Evolutionary conservation across 1,140 invertebrate genomes (phyloP), one percentile per base, ranked within the genome.

Genomic region (Agrypnia vestita): DNA sequence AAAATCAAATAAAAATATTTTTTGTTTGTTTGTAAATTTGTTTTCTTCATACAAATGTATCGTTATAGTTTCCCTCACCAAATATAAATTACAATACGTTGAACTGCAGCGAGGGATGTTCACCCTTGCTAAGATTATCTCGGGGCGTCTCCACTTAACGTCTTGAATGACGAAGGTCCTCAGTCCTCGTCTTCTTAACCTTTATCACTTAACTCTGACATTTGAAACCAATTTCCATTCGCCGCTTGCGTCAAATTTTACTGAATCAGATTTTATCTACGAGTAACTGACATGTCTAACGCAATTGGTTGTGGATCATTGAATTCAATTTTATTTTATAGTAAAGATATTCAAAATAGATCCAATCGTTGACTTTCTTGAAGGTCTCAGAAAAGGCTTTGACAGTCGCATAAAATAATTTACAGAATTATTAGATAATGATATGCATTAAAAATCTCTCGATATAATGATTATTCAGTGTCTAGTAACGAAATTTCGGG

Each of bases 171-270:
- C 17, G 35, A 56, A 59, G 59, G 55, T 59, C 43, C 12, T 61
- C 56, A 44, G 19, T 47, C 46, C 19, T 21, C 55, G 21, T 64
- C 76, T 62, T 35, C 46, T 62, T 62, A 43, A 61, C 77, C 77
- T 79, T 74, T 74, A 73, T 79, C 77, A 73, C 77, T 79, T 79
- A 79, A 46, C 51, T 47, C 76, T 79, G 77, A 79, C 77, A 73
- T 46, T 59, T 79, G 8, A 44, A 71, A 51, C n/a, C 43, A 51
- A 72, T 72, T 77, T 78, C 64, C 64, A 72, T 78, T 78, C 35
- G n/a, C 43, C 15, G 17, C n/a, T 51, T 53, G 59, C 17, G 75
- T 76, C 73, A 76, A 62, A 76, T 61, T 76, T 61, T 62, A 76
- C 46, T 13, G 59, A 62, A 62, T 76, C 73, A 76, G 56, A 62